phyloP scores from a whole-genome alignment of 2,888 invertebrate genomes.

The Cerceris ruficornis region DNA sequence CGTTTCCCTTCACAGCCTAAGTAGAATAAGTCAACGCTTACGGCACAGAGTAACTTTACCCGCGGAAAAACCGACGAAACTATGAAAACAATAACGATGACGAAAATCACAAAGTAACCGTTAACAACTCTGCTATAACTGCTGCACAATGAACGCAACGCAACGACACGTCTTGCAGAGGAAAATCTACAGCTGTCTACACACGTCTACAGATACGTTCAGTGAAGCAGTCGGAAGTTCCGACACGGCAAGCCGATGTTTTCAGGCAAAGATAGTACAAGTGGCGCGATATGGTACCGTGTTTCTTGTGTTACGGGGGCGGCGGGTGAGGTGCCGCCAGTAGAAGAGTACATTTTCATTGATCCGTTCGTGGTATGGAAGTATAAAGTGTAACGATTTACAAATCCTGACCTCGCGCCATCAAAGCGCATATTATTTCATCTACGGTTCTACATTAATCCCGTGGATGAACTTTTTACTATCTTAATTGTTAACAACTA shows the following conservation, averaged over 20 bases:
- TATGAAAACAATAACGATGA: too few relatives aligned
- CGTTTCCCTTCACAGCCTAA: too few relatives aligned
- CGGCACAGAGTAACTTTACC: too few relatives aligned
- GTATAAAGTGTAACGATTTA: constrained; percentile 60
- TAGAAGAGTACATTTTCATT: constrained; percentile 78
- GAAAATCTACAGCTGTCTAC: background rate
- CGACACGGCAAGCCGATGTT: constrained; percentile 62
- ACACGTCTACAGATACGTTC: constrained; percentile 32
- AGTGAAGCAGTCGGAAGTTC: constrained; percentile 39
- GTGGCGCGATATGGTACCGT: constrained; percentile 76
- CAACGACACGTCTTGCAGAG: background rate
- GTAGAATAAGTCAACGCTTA: too few relatives aligned
- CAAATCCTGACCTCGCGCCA: constrained; percentile 53
- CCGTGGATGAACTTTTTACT: background rate
- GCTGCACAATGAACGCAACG: too few relatives aligned
- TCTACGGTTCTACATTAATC: constrained; percentile 1
- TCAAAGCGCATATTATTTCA: constrained; percentile 30
- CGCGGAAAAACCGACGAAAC: too few relatives aligned
- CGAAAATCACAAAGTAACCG: too few relatives aligned
- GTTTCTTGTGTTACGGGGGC: constrained; percentile 55
- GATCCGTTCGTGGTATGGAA: constrained; percentile 78
- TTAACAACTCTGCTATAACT: too few relatives aligned
- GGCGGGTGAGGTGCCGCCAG: constrained; percentile 60
- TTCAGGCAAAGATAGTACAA: constrained; percentile 71
- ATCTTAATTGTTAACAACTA: background rate